phyloP scores from a whole-genome alignment of 2,797 vertebrate species.

The Acanthis flammea region DNA sequence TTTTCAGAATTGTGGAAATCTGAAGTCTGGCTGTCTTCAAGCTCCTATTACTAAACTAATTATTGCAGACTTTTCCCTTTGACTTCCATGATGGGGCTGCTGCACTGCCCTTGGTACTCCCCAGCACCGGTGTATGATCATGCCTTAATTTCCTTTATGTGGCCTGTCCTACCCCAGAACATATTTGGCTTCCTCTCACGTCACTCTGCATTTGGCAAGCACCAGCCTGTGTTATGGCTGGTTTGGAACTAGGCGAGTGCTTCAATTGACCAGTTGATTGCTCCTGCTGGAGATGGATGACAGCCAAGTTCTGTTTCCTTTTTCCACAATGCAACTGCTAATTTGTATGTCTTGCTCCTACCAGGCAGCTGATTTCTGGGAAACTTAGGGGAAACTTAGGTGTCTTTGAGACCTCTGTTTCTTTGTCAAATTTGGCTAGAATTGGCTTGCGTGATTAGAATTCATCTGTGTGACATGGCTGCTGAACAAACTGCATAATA shows the following conservation, averaged over 20 bases:
- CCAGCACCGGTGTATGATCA: fast-evolving
- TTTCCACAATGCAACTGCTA: conserved; percentile 10
- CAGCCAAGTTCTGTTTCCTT: conserved; percentile 39
- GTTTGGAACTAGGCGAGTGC: conserved; percentile 11
- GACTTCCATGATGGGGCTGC: fast-evolving
- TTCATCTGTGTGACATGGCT: background rate
- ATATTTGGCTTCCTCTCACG: background rate
- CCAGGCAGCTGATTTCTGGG: background rate
- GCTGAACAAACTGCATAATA: background rate
- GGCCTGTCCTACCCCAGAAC: background rate
- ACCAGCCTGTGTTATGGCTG: conserved; percentile 35
- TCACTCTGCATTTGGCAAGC: conserved; percentile 11
- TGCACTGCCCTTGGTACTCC: background rate
- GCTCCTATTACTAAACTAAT: background rate
- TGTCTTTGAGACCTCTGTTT: conserved; percentile 10
- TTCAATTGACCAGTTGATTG: conserved; percentile 47
- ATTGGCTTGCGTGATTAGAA: background rate
- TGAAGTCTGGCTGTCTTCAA: background rate
- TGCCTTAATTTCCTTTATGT: background rate
- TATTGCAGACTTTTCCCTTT: background rate
- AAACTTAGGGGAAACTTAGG: background rate
- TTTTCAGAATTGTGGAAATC: background rate
- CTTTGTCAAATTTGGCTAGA: conserved; percentile 25
- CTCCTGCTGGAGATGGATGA: conserved; percentile 25
- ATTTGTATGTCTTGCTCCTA: conserved; percentile 44